Conservation (phyloP, 2,888 invertebrate genomes). For the Xanthorhoe designata region DNA sequence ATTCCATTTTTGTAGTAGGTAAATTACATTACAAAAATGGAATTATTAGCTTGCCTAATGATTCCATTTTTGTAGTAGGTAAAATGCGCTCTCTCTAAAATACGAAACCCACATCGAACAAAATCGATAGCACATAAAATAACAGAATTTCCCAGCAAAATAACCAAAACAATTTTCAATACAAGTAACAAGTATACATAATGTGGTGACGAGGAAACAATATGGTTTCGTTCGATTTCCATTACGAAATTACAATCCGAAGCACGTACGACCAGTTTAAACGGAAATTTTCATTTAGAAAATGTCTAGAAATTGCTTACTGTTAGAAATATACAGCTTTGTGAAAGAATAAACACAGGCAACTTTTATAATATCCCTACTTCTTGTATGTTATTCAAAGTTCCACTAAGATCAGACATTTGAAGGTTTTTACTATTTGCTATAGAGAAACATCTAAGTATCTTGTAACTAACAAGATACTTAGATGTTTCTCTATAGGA, state of each 20-base stretch:
- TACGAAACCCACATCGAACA: constrained; percentile 1
- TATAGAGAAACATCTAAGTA: too few species aligned
- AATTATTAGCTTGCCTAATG: too few species aligned
- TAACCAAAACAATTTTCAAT: constrained; percentile 2
- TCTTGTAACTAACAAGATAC: too few species aligned
- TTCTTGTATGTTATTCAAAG: not conserved
- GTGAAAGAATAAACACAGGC: not conserved
- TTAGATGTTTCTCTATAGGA: too few species aligned
- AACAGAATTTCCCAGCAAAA: constrained; percentile 11
- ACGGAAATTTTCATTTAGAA: constrained; percentile 20
- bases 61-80: too few species aligned
- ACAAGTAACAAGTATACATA: constrained; percentile 17
- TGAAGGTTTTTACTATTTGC: too few species aligned
- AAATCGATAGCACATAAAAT: constrained; percentile 12
- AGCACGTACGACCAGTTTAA: constrained; percentile 29
- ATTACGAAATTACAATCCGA: constrained; percentile 23
- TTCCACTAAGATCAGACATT: too few species aligned
- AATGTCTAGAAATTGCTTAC: constrained; percentile 12
- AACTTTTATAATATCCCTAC: not conserved
- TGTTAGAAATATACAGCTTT: not conserved
- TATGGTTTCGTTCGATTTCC: constrained; percentile 22
- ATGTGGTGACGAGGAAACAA: constrained; percentile 16
- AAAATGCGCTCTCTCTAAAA: not conserved
- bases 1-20: too few species aligned
- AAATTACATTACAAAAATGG: too few species aligned